These are phyloP conservation scores for Chroicocephalus ridibundus DNA, from an alignment of 2,113 vertebrate genomes.

Conservation along the genomic window DNA sequence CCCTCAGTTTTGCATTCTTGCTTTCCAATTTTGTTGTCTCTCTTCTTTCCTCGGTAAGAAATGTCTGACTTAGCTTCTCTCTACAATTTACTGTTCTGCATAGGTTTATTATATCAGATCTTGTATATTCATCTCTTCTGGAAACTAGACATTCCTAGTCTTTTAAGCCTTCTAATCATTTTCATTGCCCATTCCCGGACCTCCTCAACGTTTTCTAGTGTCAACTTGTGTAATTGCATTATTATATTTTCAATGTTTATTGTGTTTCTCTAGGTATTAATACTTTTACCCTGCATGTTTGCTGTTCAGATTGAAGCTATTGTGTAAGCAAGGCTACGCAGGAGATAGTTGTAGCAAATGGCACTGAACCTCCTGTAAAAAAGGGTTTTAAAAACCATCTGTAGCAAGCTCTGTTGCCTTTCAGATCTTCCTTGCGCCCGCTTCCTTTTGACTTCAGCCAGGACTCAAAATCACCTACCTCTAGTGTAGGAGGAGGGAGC, in stretches of 20 bases:
- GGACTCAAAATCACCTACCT: neutral
- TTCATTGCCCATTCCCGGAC: neutral
- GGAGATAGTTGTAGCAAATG: neutral
- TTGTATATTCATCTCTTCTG: neutral
- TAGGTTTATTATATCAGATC: neutral
- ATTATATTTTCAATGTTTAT: neutral
- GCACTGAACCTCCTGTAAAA: neutral
- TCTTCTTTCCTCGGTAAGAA: neutral
- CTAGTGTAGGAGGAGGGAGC: neutral
- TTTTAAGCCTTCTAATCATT: neutral
- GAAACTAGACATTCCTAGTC: neutral
- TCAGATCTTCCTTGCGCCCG: neutral
- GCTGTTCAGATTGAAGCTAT: neutral
- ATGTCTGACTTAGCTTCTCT: neutral
- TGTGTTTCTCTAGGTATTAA: neutral
- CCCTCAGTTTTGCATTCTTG: neutral
- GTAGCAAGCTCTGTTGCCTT: neutral
- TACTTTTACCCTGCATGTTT: neutral
- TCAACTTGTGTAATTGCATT: neutral
- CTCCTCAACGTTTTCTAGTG: neutral
- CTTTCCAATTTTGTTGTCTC: neutral
- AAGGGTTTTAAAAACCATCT: neutral
- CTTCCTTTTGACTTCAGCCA: neutral
- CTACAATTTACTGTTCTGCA: neutral
- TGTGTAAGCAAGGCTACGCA: neutral